These are phyloP conservation scores for Nothobranchius furzeri DNA, from an alignment of 2,113 vertebrate species.

Conservation along the genomic window DNA sequence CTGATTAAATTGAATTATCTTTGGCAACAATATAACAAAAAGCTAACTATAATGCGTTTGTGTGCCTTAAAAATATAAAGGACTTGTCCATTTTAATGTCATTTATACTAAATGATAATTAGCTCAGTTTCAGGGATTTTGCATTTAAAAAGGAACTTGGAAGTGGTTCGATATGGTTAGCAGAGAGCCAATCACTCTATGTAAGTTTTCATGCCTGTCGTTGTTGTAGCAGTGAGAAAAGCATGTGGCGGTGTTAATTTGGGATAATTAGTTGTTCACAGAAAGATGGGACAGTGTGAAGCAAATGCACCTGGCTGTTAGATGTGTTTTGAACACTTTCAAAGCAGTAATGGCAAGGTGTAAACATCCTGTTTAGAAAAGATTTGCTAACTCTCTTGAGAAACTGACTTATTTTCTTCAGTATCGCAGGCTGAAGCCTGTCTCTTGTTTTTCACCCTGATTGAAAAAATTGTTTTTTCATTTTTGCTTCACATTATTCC, in stretches of 20 bases:
- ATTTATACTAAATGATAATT: no score
- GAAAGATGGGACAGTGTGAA: constrained; percentile 12
- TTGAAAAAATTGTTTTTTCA: no score
- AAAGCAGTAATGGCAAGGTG: neutral
- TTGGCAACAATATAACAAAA: no score
- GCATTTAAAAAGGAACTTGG: neutral
- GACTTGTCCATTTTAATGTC: no score
- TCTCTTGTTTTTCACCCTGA: no score
- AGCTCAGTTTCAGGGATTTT: neutral
- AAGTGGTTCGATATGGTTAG: neutral
- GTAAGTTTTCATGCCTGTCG: constrained; percentile 13
- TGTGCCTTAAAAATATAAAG: no score
- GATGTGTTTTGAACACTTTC: neutral
- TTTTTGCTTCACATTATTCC: no score
- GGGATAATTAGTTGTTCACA: constrained; percentile 33
- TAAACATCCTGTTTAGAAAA: constrained; percentile 3
- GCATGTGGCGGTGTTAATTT: neutral
- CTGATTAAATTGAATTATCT: no score
- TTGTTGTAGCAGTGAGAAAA: constrained; percentile 5
- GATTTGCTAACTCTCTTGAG: neutral
- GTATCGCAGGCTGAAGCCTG: neutral
- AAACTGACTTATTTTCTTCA: constrained; percentile 5
- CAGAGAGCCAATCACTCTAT: constrained; percentile 16
- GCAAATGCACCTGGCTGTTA: constrained; percentile 18
- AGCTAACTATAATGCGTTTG: no score